Conservation (phyloP, 2,888 invertebrate species). For the Argyresthia goedartella region DNA sequence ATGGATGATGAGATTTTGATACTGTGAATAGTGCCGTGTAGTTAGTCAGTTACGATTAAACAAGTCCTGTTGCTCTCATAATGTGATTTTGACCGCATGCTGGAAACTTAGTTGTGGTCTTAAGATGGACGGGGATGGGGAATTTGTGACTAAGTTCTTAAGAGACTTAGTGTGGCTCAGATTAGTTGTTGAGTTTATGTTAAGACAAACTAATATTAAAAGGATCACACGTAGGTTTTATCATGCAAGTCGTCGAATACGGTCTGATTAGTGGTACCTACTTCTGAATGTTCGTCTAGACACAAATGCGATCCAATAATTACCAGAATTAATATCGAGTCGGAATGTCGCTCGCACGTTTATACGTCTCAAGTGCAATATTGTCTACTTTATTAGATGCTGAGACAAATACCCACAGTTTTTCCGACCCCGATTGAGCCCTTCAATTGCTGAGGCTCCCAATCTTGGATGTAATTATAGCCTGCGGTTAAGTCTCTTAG, state of each 20-base stretch:
- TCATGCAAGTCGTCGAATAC: neutral
- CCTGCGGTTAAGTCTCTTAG: slow-evolving; percentile 25
- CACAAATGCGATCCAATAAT: slow-evolving; percentile 65
- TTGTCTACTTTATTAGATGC: slow-evolving; percentile 70
- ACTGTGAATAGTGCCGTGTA: slow-evolving; percentile 17
- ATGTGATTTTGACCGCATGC: neutral
- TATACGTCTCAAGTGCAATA: slow-evolving; percentile 71
- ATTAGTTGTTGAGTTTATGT: too few species aligned
- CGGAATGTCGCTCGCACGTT: slow-evolving; percentile 68
- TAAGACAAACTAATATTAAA: too few species aligned
- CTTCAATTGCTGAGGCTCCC: slow-evolving; percentile 55
- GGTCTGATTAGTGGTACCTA: neutral
- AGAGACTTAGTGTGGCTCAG: neutral
- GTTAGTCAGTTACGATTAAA: slow-evolving; percentile 25
- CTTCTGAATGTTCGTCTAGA: slow-evolving; percentile 69
- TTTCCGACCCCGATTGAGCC: slow-evolving; percentile 46
- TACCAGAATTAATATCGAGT: slow-evolving; percentile 70
- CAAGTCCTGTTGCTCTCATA: slow-evolving; percentile 13
- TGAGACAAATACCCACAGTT: slow-evolving; percentile 61
- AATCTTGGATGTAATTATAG: slow-evolving; percentile 62
- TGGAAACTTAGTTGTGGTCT: neutral
- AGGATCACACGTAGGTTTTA: neutral
- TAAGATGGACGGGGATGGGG: neutral
- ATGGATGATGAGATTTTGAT: slow-evolving; percentile 56
- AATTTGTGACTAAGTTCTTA: too few species aligned